Evolutionary conservation across 2,113 vertebrate species (phyloP).

Genomic region (western clawed frog (Xenopus tropicalis)): DNA sequence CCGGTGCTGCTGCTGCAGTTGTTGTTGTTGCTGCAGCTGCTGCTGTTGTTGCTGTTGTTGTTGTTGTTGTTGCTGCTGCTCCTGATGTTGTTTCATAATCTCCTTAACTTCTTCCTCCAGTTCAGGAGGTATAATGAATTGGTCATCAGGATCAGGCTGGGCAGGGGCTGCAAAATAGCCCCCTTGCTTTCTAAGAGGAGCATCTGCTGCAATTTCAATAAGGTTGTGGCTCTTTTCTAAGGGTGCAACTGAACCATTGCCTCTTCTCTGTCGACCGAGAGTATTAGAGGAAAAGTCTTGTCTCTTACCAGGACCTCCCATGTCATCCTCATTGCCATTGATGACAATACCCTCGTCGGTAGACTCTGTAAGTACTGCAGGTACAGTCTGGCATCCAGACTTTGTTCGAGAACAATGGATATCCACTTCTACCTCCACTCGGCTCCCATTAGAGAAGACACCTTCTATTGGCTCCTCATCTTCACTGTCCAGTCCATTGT

Average conservation of each 20-base stretch:
- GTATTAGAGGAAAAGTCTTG: conserved; percentile 57
- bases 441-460: conserved; percentile 92
- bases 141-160: conserved; percentile 91
- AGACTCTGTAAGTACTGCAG: conserved; percentile 67
- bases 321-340: conserved; percentile 65
- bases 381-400: conserved; percentile 57
- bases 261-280: conserved; percentile 69
- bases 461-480: conserved; percentile 95
- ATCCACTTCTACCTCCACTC: conserved; percentile 91
- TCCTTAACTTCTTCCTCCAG: conserved; percentile 97
- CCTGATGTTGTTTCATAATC: conserved; percentile 96
- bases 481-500: conserved; percentile 95
- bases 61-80: conserved; percentile 77
- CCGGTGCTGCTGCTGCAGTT: conserved; percentile 71
- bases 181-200: conserved; percentile 80
- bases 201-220: conserved; percentile 88
- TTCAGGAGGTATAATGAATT: conserved; percentile 96
- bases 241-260: conserved; percentile 86
- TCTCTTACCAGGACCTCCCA: conserved; percentile 47
- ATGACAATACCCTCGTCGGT: conserved; percentile 73
- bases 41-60: conserved; percentile 93
- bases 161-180: conserved; percentile 95
- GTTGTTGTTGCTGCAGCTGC: conserved; percentile 65
- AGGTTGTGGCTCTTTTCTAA: conserved; percentile 92
- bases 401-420: conserved; percentile 76